Evolutionary conservation across 2,888 invertebrate genomes (phyloP).

Genomic region (Chymomyza procnemis): DNA sequence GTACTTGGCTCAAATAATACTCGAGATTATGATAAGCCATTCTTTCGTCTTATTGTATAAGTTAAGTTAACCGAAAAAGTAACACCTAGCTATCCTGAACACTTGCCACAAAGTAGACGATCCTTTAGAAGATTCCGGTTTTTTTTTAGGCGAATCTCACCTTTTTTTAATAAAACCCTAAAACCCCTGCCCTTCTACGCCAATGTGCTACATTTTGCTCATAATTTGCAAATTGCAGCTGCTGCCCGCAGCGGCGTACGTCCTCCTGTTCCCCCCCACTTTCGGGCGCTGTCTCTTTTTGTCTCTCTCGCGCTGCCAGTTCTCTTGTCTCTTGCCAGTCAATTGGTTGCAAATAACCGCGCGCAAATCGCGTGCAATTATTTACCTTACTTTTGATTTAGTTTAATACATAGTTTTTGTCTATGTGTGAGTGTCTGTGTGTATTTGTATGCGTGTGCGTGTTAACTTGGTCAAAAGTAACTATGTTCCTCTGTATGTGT

Average conservation of each 20-base stretch:
- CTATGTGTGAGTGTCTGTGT: conserved; percentile 1
- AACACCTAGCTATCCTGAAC: too few species aligned
- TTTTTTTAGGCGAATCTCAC: too few species aligned
- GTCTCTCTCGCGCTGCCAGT: conserved; percentile 13
- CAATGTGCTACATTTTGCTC: too few species aligned
- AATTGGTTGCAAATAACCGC: conserved; percentile 49
- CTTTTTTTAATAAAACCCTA: too few species aligned
- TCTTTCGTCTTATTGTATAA: too few species aligned
- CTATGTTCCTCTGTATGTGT: not conserved
- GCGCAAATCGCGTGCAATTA: conserved; percentile 72
- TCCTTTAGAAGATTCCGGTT: too few species aligned
- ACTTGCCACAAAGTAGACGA: too few species aligned
- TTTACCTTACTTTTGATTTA: conserved; percentile 56
- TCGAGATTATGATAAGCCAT: too few species aligned
- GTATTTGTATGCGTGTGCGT: not conserved
- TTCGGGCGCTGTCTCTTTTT: conserved; percentile 31
- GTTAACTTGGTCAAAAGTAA: not conserved
- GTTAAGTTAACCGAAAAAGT: too few species aligned
- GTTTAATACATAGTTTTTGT: conserved; percentile 32
- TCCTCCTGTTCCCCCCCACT: conserved; percentile 28
- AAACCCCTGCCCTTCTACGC: conserved; percentile 9
- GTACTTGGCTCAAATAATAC: too few species aligned
- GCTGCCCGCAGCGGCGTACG: conserved; percentile 38
- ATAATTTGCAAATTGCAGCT: conserved; percentile 69
- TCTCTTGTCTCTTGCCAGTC: conserved; percentile 6